phyloP scores from a whole-genome alignment of 1,140 invertebrate species.

The Caenorhabditis remanei region DNA sequence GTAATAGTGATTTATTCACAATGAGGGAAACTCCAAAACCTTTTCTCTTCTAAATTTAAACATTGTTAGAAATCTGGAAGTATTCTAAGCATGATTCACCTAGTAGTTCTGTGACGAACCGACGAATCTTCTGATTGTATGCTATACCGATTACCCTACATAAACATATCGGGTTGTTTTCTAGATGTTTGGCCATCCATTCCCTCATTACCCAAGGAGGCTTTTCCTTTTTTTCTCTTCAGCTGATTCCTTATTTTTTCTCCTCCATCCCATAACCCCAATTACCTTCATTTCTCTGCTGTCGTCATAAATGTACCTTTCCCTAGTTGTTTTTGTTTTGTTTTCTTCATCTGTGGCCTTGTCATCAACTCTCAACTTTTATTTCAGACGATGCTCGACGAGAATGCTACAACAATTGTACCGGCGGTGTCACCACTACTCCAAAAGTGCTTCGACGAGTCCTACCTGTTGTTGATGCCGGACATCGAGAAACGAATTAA shows the following conservation, averaged over 20 bases:
- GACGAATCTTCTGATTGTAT: too few species aligned
- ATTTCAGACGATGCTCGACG: not conserved
- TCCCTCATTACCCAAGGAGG: too few species aligned
- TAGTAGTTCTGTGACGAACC: too few species aligned
- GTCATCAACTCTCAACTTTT: not conserved
- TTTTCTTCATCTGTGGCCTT: not conserved
- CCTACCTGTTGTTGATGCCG: constrained; percentile 55
- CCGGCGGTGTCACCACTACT: constrained; percentile 4
- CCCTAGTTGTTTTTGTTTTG: not conserved
- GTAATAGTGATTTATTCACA: too few species aligned
- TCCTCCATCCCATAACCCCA: not conserved
- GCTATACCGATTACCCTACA: too few species aligned
- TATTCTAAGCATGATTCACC: too few species aligned
- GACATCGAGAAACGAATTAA: constrained; percentile 58
- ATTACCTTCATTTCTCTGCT: not conserved
- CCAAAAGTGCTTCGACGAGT: constrained; percentile 57
- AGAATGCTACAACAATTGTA: not conserved
- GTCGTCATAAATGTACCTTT: not conserved
- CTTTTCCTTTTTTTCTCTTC: not conserved
- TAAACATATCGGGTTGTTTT: not conserved
- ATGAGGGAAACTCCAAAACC: too few species aligned
- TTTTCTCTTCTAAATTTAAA: too few species aligned
- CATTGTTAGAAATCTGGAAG: too few species aligned
- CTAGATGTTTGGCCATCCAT: constrained; percentile 6
- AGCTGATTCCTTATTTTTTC: not conserved